Conservation (phyloP, 2,113 vertebrate genomes). For the Cyprinodon brontotheroides region DNA sequence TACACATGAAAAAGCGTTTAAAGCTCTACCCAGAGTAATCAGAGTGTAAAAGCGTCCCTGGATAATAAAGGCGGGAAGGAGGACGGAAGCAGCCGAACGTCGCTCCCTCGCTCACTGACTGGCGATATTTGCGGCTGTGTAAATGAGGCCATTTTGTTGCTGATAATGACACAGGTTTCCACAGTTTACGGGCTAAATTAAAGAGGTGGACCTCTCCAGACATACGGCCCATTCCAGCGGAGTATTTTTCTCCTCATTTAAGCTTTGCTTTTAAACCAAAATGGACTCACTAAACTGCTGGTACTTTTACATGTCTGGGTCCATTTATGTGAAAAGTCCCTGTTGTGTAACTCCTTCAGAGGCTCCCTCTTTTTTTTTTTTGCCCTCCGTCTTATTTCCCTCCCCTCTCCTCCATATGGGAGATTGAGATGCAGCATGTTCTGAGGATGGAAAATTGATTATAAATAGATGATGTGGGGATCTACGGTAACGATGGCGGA, state of each 20-base stretch:
- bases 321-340: conserved; percentile 56
- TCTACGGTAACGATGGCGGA: conserved; percentile 38
- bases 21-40: conserved; percentile 25
- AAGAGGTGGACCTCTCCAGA: conserved; percentile 16
- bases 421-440: conserved; percentile 23
- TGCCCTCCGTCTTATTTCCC: background rate
- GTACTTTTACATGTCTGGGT: conserved; percentile 58
- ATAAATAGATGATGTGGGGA: conserved; percentile 54
- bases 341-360: conserved; percentile 72
- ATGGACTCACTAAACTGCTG: conserved; percentile 43
- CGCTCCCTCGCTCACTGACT: conserved; percentile 4
- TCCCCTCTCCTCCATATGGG: conserved; percentile 24
- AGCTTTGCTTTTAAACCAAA: conserved; percentile 38
- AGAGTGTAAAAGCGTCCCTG: conserved; percentile 33
- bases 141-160: conserved; percentile 51
- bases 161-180: conserved; percentile 54
- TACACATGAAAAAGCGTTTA: conserved; percentile 9
- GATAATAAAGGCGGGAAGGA: conserved; percentile 24
- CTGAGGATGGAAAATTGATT: conserved; percentile 57
- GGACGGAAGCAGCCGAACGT: conserved; percentile 18
- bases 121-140: conserved; percentile 19
- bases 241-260: conserved; percentile 27
- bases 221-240: conserved; percentile 22
- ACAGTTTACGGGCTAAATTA: conserved; percentile 49
- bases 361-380: conserved; percentile 63